phyloP scores from a whole-genome alignment of 1,140 invertebrate species.

The Drosophila ficusphila region DNA sequence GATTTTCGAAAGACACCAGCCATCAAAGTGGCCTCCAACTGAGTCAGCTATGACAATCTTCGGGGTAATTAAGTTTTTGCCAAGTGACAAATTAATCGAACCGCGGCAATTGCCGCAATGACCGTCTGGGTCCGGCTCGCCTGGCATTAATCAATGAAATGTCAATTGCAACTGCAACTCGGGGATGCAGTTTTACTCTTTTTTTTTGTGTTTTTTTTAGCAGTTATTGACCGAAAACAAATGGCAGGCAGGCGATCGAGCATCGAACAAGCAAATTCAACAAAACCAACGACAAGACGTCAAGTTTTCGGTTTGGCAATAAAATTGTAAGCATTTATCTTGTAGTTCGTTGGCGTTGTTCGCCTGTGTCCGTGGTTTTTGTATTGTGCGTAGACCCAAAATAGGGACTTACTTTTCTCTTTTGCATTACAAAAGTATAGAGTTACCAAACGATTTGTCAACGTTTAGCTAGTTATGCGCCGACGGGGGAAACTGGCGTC shows the following conservation, averaged over 20 bases:
- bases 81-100: constrained; percentile 65
- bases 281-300: constrained; percentile 55
- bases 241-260: constrained; percentile 29
- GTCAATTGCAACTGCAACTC: constrained; percentile 42
- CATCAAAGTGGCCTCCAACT: constrained; percentile 63
- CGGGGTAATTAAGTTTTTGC: constrained; percentile 73
- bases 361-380: constrained; percentile 30
- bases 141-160: constrained; percentile 71
- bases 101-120: constrained; percentile 43
- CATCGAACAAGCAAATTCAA: constrained; percentile 28
- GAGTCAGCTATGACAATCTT: constrained; percentile 74
- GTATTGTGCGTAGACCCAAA: constrained; percentile 69
- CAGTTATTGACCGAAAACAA: constrained; percentile 35
- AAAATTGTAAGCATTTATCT: constrained; percentile 82
- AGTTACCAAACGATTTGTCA: constrained; percentile 78
- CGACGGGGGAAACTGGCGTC: constrained; percentile 6
- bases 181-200: constrained; percentile 57
- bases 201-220: neutral
- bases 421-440: constrained; percentile 79
- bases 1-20: constrained; percentile 71
- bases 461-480: constrained; percentile 60
- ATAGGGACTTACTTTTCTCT: constrained; percentile 55
- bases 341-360: constrained; percentile 59
- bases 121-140: constrained; percentile 29
- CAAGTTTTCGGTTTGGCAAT: constrained; percentile 68